Conservation (phyloP, 1,140 invertebrate species). For the Bombyx mori region DNA sequence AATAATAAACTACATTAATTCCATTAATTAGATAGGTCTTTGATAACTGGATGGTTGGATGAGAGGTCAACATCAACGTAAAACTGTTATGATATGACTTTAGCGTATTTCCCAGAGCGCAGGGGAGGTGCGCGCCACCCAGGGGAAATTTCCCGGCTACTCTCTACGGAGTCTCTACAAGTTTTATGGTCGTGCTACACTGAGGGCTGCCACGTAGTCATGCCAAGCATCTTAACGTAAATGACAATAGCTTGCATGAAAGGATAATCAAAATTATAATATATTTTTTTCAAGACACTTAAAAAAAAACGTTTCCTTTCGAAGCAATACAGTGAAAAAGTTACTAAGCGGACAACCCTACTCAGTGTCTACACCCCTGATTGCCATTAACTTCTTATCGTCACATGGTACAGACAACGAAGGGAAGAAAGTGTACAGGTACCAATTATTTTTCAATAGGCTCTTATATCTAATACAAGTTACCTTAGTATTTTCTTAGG, state of each 20-base stretch:
- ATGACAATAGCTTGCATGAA: neutral
- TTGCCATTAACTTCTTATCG: conserved; percentile 56
- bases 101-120: conserved; percentile 58
- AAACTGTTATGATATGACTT: conserved; percentile 69
- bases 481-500: too few species aligned
- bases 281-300: neutral
- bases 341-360: too few species aligned
- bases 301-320: too few species aligned
- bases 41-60: conserved; percentile 13
- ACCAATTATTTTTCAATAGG: conserved; percentile 55
- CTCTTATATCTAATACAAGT: too few species aligned
- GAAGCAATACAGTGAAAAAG: neutral
- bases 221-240: too few species aligned
- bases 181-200: conserved; percentile 64
- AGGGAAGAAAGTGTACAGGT: conserved; percentile 6
- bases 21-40: too few species aligned
- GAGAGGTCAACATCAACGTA: conserved; percentile 64
- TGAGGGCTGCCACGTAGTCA: conserved; percentile 20
- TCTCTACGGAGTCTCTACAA: conserved; percentile 61
- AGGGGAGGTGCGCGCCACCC: conserved; percentile 51
- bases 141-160: conserved; percentile 63
- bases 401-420: conserved; percentile 36
- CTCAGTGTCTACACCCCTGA: too few species aligned
- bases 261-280: neutral
- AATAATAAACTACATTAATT: too few species aligned